These are phyloP conservation scores for Apistogramma diplotaenia DNA, from an alignment of 2,113 vertebrate genomes.

Conservation along the genomic window DNA sequence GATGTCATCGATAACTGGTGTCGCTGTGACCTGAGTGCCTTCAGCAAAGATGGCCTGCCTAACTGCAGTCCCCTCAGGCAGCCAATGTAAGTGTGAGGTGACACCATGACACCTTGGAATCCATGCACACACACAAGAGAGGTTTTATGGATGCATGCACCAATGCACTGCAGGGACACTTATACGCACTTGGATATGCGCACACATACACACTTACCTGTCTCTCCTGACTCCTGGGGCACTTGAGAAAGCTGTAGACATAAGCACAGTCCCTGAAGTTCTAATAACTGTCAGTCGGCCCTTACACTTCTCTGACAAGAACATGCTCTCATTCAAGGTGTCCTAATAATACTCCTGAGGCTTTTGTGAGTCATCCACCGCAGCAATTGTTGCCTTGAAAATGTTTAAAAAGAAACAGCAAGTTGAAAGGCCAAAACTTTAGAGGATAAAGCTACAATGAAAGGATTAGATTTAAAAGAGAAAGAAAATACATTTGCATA, in stretches of 20 bases:
- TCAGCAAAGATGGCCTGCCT: constrained; percentile 92
- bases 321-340: constrained; percentile 58
- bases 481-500: background rate
- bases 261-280: constrained; percentile 46
- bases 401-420: constrained; percentile 40
- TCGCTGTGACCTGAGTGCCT: constrained; percentile 95
- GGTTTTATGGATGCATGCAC: constrained; percentile 50
- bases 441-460: background rate
- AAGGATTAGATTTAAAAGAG: constrained; percentile 1
- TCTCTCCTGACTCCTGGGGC: constrained; percentile 11
- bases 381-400: constrained; percentile 31
- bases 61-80: constrained; percentile 93
- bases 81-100: constrained; percentile 85
- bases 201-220: constrained; percentile 10
- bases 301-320: constrained; percentile 56
- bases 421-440: constrained; percentile 29
- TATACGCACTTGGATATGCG: constrained; percentile 5
- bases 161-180: constrained; percentile 36
- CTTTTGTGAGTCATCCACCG: constrained; percentile 45
- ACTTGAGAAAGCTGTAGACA: constrained; percentile 46
- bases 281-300: constrained; percentile 70
- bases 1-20: constrained; percentile 99
- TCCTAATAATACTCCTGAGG: constrained; percentile 52
- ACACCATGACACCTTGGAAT: constrained; percentile 53
- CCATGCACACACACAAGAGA: constrained; percentile 47